Conservation (phyloP, 2,113 vertebrate species). For the Paraplagusia blochii region DNA sequence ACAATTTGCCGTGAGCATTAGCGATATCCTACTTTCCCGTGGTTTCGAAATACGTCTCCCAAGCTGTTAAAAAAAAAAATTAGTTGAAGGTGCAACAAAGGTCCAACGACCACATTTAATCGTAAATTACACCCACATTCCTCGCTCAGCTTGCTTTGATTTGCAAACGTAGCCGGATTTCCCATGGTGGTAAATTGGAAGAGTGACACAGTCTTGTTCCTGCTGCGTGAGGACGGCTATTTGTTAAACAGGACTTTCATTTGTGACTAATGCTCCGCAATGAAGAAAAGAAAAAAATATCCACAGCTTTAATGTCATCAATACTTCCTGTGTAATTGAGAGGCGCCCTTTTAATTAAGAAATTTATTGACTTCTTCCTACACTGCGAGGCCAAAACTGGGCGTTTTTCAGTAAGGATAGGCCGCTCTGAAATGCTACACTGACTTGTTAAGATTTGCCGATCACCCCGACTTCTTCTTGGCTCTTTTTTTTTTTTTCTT, state of each 20-base stretch:
- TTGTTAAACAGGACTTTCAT: slow-evolving; percentile 34
- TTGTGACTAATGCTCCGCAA: slow-evolving; percentile 46
- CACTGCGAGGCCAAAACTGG: slow-evolving; percentile 5
- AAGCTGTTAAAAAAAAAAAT: slow-evolving; percentile 38
- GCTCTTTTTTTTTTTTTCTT: slow-evolving; percentile 45
- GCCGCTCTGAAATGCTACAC: slow-evolving; percentile 49
- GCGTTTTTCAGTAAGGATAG: slow-evolving; percentile 32
- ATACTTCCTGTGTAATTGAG: slow-evolving; percentile 19
- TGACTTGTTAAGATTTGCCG: slow-evolving; percentile 43
- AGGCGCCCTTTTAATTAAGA: slow-evolving; percentile 46
- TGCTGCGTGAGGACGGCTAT: slow-evolving; percentile 39
- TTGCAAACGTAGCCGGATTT: slow-evolving; percentile 54
- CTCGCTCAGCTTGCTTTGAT: slow-evolving; percentile 62
- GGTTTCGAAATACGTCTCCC: slow-evolving; percentile 30
- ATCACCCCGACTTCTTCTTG: slow-evolving; percentile 45
- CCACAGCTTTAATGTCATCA: slow-evolving; percentile 42
- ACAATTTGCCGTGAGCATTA: slow-evolving; percentile 23
- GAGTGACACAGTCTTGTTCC: slow-evolving; percentile 43
- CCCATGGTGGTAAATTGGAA: slow-evolving; percentile 37
- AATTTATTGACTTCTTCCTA: slow-evolving; percentile 26
- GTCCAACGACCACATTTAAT: slow-evolving; percentile 45
- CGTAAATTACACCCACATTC: slow-evolving; percentile 61
- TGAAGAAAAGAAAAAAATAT: slow-evolving; percentile 49
- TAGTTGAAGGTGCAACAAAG: slow-evolving; percentile 33
- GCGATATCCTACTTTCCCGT: slow-evolving; percentile 54